Evolutionary conservation across 1,140 invertebrate species (phyloP).

Genomic region (Leguminivora glycinivorella): DNA sequence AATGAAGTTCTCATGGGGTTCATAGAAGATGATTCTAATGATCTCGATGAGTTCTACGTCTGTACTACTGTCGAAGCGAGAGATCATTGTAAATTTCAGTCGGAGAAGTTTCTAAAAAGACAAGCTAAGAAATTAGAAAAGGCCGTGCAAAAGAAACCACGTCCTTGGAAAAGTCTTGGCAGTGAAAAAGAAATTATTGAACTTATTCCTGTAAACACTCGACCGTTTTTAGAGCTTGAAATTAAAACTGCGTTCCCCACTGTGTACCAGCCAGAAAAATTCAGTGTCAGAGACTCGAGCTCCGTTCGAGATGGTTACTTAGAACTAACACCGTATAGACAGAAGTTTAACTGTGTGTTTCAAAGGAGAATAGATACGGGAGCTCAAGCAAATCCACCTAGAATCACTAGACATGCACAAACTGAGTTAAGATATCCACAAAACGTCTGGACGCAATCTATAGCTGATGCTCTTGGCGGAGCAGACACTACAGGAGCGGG

Average conservation of each 20-base stretch:
- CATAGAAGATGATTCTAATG: conserved; percentile 81
- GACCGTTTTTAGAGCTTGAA: conserved; percentile 83
- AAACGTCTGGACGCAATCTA: conserved; percentile 84
- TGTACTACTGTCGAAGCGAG: conserved; percentile 82
- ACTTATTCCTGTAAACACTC: conserved; percentile 72
- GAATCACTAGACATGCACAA: conserved; percentile 79
- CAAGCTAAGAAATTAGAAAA: conserved; percentile 82
- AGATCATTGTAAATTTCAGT: conserved; percentile 81
- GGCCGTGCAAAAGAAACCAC: conserved; percentile 80
- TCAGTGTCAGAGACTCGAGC: conserved; percentile 75
- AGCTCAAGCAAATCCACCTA: conserved; percentile 75
- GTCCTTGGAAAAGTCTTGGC: conserved; percentile 81
- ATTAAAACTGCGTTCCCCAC: conserved; percentile 82
- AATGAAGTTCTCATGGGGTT: conserved; percentile 84
- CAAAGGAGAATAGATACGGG: conserved; percentile 78
- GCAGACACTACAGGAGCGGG: conserved; percentile 35
- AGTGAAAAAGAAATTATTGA: conserved; percentile 83
- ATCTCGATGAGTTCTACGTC: conserved; percentile 84
- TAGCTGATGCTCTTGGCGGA: conserved; percentile 73
- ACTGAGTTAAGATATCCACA: conserved; percentile 82
- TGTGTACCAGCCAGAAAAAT: conserved; percentile 69
- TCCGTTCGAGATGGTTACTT: conserved; percentile 83
- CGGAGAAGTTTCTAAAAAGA: conserved; percentile 65
- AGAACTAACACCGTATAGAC: conserved; percentile 80
- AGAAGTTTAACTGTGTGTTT: conserved; percentile 80